Evolutionary conservation across 2,888 invertebrate genomes (phyloP).

Genomic region (Parthenolecanium corni): DNA sequence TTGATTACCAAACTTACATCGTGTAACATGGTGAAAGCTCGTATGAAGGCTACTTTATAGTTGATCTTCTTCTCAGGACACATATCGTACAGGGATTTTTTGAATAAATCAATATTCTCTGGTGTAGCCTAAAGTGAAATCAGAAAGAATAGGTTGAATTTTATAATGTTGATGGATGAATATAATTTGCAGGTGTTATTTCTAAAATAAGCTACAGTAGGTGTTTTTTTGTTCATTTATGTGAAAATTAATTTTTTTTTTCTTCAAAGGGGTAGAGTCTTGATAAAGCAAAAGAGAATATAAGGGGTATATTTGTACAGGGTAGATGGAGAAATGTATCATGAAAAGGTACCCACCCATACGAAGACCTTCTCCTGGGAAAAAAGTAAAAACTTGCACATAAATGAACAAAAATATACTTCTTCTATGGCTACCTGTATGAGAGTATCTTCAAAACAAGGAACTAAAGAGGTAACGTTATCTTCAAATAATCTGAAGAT

Average conservation of each 20-base stretch:
- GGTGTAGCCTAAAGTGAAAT: slow-evolving; percentile 57
- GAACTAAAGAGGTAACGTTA: slow-evolving; percentile 58
- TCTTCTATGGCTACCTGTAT: slow-evolving; percentile 47
- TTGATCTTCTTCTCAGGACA: slow-evolving; percentile 70
- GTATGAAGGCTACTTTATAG: slow-evolving; percentile 64
- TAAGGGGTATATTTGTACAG: too few relatives aligned
- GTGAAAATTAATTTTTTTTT: too few relatives aligned
- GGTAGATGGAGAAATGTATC: too few relatives aligned
- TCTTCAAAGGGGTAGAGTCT: too few relatives aligned
- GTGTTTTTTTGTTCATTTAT: too few relatives aligned
- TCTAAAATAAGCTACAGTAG: too few relatives aligned
- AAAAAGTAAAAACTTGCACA: not conserved
- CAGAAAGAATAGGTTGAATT: not conserved
- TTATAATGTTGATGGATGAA: too few relatives aligned
- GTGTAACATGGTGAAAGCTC: slow-evolving; percentile 71
- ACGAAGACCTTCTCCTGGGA: too few relatives aligned
- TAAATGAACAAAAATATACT: not conserved
- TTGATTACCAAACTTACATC: too few relatives aligned
- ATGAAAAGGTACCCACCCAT: too few relatives aligned
- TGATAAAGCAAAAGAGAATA: too few relatives aligned
- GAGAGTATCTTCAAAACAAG: slow-evolving; percentile 68
- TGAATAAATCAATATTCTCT: slow-evolving; percentile 67
- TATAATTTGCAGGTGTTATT: too few relatives aligned
- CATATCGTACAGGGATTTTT: slow-evolving; percentile 53
- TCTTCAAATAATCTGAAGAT: slow-evolving; percentile 60